phyloP scores from a whole-genome alignment of 2,113 vertebrate genomes.

The Glaucidium brasilianum region DNA sequence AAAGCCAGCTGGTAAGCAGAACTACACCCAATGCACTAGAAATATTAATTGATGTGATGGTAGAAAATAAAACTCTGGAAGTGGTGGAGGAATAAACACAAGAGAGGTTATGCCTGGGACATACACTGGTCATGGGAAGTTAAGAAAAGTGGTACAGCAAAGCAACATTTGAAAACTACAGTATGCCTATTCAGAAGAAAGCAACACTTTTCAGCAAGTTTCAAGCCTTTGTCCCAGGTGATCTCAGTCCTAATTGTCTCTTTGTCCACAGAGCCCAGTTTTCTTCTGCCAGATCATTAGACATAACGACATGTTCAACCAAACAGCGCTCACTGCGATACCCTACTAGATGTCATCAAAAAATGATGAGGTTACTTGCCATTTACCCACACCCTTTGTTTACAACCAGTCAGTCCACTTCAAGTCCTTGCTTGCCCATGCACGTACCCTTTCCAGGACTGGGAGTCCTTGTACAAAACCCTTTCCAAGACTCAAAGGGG shows the following conservation, averaged over 20 bases:
- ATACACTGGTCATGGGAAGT: accelerated
- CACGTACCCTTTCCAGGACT: no score
- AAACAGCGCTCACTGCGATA: accelerated
- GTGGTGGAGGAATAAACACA: not conserved
- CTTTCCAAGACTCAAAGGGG: no score
- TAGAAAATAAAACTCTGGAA: not conserved
- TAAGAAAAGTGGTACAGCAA: not conserved
- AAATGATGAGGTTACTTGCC: accelerated
- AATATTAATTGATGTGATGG: not conserved
- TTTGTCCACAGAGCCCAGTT: not conserved
- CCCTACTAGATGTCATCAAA: accelerated
- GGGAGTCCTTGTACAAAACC: no score
- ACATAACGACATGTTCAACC: not conserved
- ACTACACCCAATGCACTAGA: not conserved
- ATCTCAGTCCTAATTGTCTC: not conserved
- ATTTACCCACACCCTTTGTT: accelerated
- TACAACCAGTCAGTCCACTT: not conserved
- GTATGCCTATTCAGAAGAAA: not conserved
- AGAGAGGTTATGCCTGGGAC: not conserved
- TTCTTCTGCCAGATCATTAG: not conserved
- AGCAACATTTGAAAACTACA: not conserved
- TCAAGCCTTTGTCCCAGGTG: not conserved
- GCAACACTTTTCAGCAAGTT: not conserved
- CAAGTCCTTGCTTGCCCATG: not conserved
- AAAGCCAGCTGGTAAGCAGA: not conserved